These are phyloP conservation scores for Falco rusticolus DNA, from an alignment of 2,797 vertebrate genomes.

Conservation along the genomic window DNA sequence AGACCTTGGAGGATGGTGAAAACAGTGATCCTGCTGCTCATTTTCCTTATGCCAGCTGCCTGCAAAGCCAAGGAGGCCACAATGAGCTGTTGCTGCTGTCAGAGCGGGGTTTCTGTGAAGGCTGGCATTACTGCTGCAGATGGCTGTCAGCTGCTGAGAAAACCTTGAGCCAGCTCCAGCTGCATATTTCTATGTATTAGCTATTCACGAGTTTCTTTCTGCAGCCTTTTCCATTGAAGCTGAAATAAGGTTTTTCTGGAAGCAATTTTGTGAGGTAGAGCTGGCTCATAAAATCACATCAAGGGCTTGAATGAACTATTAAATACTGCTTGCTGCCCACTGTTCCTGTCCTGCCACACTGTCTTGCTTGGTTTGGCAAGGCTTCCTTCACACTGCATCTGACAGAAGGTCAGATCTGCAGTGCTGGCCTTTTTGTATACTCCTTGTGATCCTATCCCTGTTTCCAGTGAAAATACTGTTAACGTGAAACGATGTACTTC, in stretches of 20 bases:
- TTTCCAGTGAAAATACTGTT: not conserved
- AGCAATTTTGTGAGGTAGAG: not conserved
- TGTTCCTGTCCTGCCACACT: not conserved
- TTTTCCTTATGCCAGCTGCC: not conserved
- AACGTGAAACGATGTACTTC: not conserved
- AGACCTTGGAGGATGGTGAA: not conserved
- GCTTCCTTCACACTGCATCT: not conserved
- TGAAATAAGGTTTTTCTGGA: not conserved
- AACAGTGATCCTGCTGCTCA: not conserved
- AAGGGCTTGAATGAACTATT: not conserved
- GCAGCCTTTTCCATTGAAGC: not conserved
- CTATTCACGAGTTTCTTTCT: not conserved
- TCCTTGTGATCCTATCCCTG: not conserved
- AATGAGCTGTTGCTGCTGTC: not conserved
- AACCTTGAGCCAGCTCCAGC: not conserved
- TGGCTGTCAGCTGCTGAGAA: not conserved
- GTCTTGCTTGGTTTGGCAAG: not conserved
- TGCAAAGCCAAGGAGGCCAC: not conserved
- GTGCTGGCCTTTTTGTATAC: not conserved
- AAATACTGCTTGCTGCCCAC: not conserved
- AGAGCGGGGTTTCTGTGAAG: not conserved
- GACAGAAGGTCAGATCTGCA: not conserved
- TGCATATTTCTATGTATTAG: not conserved
- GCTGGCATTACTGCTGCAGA: not conserved
- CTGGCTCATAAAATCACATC: not conserved